A percentile compares a stretch with the other conserved stretches of the same genome.
Conservation (phyloP, 2,888 invertebrate species). For the Gibbula magus region DNA sequence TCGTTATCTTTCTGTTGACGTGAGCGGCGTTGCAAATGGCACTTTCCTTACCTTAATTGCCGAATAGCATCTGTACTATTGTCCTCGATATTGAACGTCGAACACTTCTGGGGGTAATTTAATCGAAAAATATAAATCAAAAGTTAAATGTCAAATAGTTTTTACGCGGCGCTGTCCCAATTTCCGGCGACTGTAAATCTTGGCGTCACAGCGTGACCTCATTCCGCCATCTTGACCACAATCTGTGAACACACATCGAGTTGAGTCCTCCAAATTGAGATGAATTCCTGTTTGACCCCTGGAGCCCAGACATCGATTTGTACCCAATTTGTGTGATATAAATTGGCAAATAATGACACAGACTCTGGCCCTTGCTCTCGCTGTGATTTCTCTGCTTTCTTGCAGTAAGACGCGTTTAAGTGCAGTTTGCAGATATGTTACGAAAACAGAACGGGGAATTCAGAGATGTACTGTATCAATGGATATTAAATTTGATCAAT, state of each 20-base stretch:
- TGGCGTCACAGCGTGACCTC: background rate
- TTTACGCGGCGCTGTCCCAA: background rate
- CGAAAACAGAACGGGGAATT: too few relatives aligned
- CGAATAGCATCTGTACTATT: background rate
- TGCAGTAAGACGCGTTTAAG: too few relatives aligned
- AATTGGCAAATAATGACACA: background rate
- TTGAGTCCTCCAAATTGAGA: background rate
- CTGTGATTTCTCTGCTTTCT: too few relatives aligned
- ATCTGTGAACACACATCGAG: background rate
- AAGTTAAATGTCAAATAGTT: background rate
- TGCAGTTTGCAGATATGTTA: too few relatives aligned
- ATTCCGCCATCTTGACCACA: background rate
- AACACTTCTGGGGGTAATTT: background rate
- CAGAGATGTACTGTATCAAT: too few relatives aligned
- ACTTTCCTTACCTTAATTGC: too few relatives aligned
- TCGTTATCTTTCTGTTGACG: too few relatives aligned
- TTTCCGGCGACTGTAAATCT: conserved; percentile 8
- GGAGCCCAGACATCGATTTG: background rate
- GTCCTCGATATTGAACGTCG: background rate
- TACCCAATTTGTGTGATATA: conserved; percentile 14
- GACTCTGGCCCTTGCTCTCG: background rate
- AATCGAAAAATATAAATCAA: conserved; percentile 4
- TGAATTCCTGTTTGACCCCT: background rate
- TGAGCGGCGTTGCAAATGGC: too few relatives aligned
- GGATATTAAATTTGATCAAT: too few relatives aligned